Evolutionary conservation across 2,888 invertebrate species (phyloP).

Genomic region (Actias luna): DNA sequence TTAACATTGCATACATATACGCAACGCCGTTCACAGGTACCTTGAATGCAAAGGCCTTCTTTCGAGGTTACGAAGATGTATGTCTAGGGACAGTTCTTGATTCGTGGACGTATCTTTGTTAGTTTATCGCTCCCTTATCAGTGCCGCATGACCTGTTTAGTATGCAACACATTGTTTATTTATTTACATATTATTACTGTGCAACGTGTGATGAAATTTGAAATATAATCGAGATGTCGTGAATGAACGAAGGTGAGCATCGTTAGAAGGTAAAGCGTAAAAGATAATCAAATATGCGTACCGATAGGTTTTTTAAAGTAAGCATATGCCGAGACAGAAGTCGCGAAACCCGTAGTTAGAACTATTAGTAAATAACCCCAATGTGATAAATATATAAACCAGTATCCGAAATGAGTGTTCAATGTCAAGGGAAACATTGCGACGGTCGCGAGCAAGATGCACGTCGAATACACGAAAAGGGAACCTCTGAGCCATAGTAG

Average conservation of each 20-base stretch:
- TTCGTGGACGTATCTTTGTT: background rate
- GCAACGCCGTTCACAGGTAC: background rate
- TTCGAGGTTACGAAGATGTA: background rate
- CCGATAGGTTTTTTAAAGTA: constrained; percentile 55
- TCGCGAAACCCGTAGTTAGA: constrained; percentile 50
- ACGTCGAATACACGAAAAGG: constrained; percentile 54
- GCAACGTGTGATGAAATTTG: constrained; percentile 1
- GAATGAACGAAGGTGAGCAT: constrained; percentile 4
- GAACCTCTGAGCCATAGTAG: constrained; percentile 46
- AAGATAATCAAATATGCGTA: constrained; percentile 34
- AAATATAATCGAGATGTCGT: constrained; percentile 1
- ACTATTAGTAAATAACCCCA: constrained; percentile 66
- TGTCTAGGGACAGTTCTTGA: constrained; percentile 3
- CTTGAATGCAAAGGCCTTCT: background rate
- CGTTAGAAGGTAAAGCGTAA: background rate
- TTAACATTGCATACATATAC: background rate
- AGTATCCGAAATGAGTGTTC: constrained; percentile 49
- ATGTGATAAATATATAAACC: constrained; percentile 74
- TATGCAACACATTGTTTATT: constrained; percentile 5
- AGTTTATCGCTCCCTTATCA: background rate
- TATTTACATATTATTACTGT: constrained; percentile 8
- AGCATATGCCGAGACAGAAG: constrained; percentile 53
- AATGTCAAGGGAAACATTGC: constrained; percentile 43
- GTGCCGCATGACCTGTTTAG: background rate
- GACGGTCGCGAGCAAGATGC: constrained; percentile 48